These are phyloP conservation scores for Tenthredo scrophulariae DNA, from an alignment of 2,888 invertebrate genomes.

Conservation along the genomic window DNA sequence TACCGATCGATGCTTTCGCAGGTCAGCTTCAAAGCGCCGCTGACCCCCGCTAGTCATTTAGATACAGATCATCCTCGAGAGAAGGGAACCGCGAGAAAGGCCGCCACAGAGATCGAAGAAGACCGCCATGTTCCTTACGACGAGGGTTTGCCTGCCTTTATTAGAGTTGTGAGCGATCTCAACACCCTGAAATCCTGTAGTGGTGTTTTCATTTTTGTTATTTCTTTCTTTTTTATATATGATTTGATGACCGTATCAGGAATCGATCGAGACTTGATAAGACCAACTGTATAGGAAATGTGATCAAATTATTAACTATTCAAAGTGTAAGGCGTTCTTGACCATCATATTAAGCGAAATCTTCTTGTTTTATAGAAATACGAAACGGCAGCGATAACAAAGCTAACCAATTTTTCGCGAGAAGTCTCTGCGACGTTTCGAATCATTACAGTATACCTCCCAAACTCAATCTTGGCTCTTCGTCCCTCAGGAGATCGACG, in stretches of 20 bases:
- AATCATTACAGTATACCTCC: conserved; percentile 46
- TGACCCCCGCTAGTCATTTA: conserved; percentile 55
- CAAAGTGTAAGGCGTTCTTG: background rate
- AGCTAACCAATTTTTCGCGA: conserved; percentile 24
- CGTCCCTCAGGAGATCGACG: conserved; percentile 46
- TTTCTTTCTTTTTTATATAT: background rate
- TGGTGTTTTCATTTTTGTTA: background rate
- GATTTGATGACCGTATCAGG: background rate
- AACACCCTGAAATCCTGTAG: background rate
- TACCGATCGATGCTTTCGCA: conserved; percentile 54
- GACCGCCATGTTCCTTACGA: conserved; percentile 23
- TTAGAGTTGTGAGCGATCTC: background rate
- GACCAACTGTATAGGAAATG: background rate
- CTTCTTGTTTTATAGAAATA: background rate
- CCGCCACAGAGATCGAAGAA: conserved; percentile 34
- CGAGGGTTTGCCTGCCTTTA: background rate
- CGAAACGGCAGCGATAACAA: conserved; percentile 21
- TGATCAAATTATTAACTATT: background rate
- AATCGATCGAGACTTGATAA: background rate
- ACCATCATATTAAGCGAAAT: background rate
- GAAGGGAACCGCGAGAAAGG: conserved; percentile 46
- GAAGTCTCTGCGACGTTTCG: conserved; percentile 47
- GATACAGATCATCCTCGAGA: conserved; percentile 59
- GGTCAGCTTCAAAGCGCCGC: conserved; percentile 54
- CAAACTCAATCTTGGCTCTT: conserved; percentile 37